Evolutionary conservation across 92 coral and sea anemone genomes (phyloP), one percentile per base, ranked within the genome.

Genomic region (Anthopleura xanthogrammica): DNA sequence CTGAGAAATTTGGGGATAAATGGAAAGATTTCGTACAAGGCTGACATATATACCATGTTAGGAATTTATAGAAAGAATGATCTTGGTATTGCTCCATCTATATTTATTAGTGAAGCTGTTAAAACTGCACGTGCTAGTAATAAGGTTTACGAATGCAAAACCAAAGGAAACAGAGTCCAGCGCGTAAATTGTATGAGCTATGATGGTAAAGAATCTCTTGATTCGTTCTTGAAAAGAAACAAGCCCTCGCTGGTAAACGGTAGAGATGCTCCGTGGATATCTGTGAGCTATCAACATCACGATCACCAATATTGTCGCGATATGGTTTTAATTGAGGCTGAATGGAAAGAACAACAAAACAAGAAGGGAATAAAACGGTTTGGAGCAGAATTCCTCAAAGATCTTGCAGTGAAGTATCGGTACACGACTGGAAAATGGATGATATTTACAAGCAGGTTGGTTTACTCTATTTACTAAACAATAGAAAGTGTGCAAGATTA

Each of bases 351-450:
- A 52, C 64, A 23, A 41, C 60, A 41, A 16, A 52, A 78, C 42
- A 78, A 78, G 12, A 50, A 1, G 16, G 60, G 29, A 78, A 43
- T 24, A 13, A 20, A 78, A 64, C 2, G 0, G 64, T 40, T 86
- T 56, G 79, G 39, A 24, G 52, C 41, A 5, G 23, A 58, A 58
- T 10, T 41, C 22, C 72, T 80, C 19, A 77, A 24, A 22, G 57
- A 74, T 8, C 56, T 86, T 9, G 88, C 85, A 65, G 62, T 42
- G 29, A 80, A 80, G 71, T 80, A 86, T 41, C 39, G 48, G 12
- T 68, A 71, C 71, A 52, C 41, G 22, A 17, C 85, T 2, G 88
- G 88, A 74, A 86, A 86, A 72, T 86, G 88, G 88, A 5, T 86
- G 24, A 72, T 86, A 16, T 86, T 79, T 68, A 14, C 84, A 29